Evolutionary conservation across 2,888 invertebrate genomes (phyloP), one percentile per base, ranked within the genome.

Genomic region (Eulithis prunata): DNA sequence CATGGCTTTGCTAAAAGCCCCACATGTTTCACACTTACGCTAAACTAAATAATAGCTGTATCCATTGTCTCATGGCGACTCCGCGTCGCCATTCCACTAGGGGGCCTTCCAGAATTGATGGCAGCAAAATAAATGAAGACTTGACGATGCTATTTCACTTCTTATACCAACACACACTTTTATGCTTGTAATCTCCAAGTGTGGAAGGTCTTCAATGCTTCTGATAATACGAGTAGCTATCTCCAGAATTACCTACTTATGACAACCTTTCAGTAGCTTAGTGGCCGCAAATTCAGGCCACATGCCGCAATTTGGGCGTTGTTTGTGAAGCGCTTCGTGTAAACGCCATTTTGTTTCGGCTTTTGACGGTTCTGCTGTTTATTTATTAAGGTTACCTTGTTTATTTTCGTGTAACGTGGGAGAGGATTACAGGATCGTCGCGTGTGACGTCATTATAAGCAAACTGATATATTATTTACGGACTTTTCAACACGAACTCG

Each of bases 51-150:
- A 57, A 57, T 53, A 38, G 57, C 62, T 21, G 51, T 47, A 47
- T n/a, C 53, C 62, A 62, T 62, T 62, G 62, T 62, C 57, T 45
- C 51, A n/a, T 32, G 66, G 77, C 83, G 82, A 72, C 81, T 62
- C 21, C 41, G 60, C 66, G 81, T 68, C 81, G 83, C 79, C 82
- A 61, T 60, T 62, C 68, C 78, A 78, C 81, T 79, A 32, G 56
- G 11, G 55, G 58, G 51, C 51, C 58, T 51, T 79, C 58, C 41
- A 43, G 45, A 52, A 45, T 52, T 43, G 45, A 51, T 21, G 49
- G 45, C 52, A 11, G n/a, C 28, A 52, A 41, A 41, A 41, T 41
- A 41, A 41, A 41, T 41, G 41, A 41, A 41, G 41, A 41, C 41
- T 8, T 11, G 41, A 41, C 32, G 32, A 28, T 14, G 36, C 21